Conservation (phyloP, 2,797 vertebrate genomes). For the Epinephelus malabaricus region DNA sequence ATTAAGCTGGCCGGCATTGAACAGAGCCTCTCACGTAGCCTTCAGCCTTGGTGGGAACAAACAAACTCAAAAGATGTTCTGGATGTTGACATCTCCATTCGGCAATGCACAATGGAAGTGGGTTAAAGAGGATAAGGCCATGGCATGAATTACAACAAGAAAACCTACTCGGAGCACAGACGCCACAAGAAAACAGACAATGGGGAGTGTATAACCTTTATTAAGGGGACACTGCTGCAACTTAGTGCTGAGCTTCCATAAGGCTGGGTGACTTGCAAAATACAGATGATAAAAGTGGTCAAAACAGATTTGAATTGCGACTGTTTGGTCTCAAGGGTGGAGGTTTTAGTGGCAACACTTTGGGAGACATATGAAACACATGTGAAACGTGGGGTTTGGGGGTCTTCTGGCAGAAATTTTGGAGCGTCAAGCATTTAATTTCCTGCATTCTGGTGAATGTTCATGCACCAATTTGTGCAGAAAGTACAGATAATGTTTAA, state of each 20-base stretch:
- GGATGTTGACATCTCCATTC: constrained; percentile 36
- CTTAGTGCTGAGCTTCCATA: constrained; percentile 1
- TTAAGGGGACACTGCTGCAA: constrained; percentile 15
- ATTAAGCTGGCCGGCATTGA: constrained; percentile 12
- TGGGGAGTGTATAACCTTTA: background rate
- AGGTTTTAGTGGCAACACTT: no score
- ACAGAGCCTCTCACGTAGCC: background rate
- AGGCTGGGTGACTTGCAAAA: background rate
- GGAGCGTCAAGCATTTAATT: no score
- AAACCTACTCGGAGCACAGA: constrained; percentile 51
- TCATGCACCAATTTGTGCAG: no score
- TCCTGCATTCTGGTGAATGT: no score
- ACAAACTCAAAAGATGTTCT: constrained; percentile 43
- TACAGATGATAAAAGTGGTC: background rate
- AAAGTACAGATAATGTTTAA: no score
- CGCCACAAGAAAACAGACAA: constrained; percentile 20
- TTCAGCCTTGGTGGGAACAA: constrained; percentile 37
- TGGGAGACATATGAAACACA: no score
- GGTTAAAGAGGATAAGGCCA: constrained; percentile 43
- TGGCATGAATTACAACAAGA: constrained; percentile 34
- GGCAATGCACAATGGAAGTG: constrained; percentile 31
- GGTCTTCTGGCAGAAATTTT: no score
- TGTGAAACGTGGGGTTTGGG: no score
- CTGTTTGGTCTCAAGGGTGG: no score
- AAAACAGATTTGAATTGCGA: background rate